Conservation (phyloP, 92 coral and sea anemone species). For the Galaxea fascicularis region DNA sequence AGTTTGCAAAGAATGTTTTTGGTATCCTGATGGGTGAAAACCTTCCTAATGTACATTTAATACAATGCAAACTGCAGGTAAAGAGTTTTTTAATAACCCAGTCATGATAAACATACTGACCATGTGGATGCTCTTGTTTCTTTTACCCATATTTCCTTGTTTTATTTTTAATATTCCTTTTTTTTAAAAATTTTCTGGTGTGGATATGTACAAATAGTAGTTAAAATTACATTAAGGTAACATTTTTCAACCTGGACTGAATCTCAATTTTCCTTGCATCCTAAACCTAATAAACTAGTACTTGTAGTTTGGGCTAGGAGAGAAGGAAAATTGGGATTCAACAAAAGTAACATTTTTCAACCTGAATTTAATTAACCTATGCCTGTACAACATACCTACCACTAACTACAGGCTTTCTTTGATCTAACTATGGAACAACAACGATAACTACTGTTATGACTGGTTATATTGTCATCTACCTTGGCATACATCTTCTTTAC, state of each 20-base stretch:
- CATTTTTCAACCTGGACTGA: neutral
- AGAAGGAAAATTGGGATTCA: neutral
- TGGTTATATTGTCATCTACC: neutral
- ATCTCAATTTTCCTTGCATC: conserved; percentile 2
- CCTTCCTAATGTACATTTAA: conserved; percentile 1
- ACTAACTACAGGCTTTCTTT: conserved; percentile 4
- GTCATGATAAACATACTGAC: neutral
- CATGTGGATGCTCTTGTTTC: neutral
- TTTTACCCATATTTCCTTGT: neutral
- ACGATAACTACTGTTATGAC: neutral
- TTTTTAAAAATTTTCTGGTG: neutral
- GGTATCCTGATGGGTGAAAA: conserved; percentile 2
- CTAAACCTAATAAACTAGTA: neutral
- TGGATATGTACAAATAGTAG: neutral
- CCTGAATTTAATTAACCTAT: neutral
- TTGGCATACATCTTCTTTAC: conserved; percentile 5
- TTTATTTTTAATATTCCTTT: neutral
- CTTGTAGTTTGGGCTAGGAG: neutral
- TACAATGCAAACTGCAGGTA: neutral
- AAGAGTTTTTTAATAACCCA: conserved; percentile 2
- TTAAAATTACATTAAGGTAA: neutral
- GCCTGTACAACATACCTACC: neutral
- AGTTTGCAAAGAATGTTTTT: neutral
- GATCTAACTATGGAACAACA: neutral
- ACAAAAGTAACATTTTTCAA: neutral